A percentile compares a stretch with the other conserved stretches of the same genome.
Evolutionary conservation across 2,888 invertebrate species (phyloP).

Genomic region (Coleophora flavipennella): DNA sequence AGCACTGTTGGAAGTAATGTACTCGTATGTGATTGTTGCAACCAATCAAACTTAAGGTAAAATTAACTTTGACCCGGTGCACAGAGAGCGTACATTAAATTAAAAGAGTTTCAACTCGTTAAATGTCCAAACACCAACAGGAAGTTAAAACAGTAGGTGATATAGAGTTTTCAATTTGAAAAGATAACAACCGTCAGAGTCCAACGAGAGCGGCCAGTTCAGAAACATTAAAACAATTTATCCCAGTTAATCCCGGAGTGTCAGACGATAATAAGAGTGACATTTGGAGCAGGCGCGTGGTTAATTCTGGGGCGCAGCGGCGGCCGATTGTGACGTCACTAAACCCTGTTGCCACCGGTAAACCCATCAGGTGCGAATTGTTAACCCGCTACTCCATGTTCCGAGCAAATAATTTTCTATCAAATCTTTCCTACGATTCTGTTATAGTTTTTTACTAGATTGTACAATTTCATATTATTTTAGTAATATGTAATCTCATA

Average conservation of each 20-base stretch:
- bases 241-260: conserved; percentile 66
- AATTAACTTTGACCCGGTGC: conserved; percentile 39
- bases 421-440: too few relatives aligned
- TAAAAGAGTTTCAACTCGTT: conserved; percentile 36
- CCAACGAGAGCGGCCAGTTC: conserved; percentile 46
- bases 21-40: conserved; percentile 64
- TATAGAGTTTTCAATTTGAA: conserved; percentile 45
- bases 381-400: too few relatives aligned
- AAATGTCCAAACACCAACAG: conserved; percentile 18
- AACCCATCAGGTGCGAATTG: conserved; percentile 59
- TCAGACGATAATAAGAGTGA: conserved; percentile 71
- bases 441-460: too few relatives aligned
- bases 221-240: conserved; percentile 69
- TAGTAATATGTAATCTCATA: too few relatives aligned
- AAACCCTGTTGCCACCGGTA: conserved; percentile 62
- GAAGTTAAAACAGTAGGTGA: conserved; percentile 15
- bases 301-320: conserved; percentile 63
- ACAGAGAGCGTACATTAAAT: conserved; percentile 31
- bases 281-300: conserved; percentile 60
- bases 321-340: conserved; percentile 63
- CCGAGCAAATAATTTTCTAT: too few relatives aligned
- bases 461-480: too few relatives aligned
- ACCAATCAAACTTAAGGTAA: conserved; percentile 54
- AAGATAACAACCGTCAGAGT: conserved; percentile 55
- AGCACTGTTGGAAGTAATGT: conserved; percentile 44